Percentiles rank a stretch among this genome's conserved stretches.
Evolutionary conservation across 1,140 invertebrate species (phyloP).

Genomic region (Leptopilina boulardi): DNA sequence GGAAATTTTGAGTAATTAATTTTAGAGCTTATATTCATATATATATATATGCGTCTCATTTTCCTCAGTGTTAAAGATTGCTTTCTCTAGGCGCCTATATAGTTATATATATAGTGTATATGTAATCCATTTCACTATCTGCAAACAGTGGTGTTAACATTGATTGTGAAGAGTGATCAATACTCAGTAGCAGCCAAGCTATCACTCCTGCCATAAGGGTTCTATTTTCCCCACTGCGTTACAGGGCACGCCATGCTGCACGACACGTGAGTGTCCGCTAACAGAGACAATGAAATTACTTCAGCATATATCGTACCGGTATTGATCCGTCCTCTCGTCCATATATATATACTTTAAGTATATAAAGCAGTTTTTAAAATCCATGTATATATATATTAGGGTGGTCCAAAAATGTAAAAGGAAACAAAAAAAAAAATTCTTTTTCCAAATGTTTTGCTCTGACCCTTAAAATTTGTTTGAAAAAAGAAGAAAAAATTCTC

Average conservation of each 20-base stretch:
- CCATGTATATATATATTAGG: slow-evolving; percentile 19
- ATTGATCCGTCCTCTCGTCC: slow-evolving; percentile 62
- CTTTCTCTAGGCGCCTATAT: neutral
- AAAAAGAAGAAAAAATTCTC: too few species aligned
- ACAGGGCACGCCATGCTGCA: slow-evolving; percentile 54
- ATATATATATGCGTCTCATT: neutral
- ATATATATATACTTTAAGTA: slow-evolving; percentile 14
- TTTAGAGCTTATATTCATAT: neutral
- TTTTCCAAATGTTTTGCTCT: too few species aligned
- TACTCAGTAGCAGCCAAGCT: slow-evolving; percentile 57
- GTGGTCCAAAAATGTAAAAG: too few species aligned
- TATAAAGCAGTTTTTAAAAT: slow-evolving; percentile 27
- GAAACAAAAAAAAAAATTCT: too few species aligned
- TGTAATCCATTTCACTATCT: slow-evolving; percentile 55
- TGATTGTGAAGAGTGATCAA: slow-evolving; percentile 63
- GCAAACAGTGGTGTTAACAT: slow-evolving; percentile 60
- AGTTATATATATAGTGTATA: slow-evolving; percentile 38
- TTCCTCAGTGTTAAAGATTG: neutral
- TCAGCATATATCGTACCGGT: slow-evolving; percentile 64
- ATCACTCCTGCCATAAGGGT: slow-evolving; percentile 62
- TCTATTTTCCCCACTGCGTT: slow-evolving; percentile 52
- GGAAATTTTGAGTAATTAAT: too few species aligned
- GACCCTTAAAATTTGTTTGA: too few species aligned
- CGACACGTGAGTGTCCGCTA: slow-evolving; percentile 66
- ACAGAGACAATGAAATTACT: slow-evolving; percentile 71